Base-by-base conservation (phyloP, 1,140 invertebrate genomes). In the Whitmania pigra region DNA sequence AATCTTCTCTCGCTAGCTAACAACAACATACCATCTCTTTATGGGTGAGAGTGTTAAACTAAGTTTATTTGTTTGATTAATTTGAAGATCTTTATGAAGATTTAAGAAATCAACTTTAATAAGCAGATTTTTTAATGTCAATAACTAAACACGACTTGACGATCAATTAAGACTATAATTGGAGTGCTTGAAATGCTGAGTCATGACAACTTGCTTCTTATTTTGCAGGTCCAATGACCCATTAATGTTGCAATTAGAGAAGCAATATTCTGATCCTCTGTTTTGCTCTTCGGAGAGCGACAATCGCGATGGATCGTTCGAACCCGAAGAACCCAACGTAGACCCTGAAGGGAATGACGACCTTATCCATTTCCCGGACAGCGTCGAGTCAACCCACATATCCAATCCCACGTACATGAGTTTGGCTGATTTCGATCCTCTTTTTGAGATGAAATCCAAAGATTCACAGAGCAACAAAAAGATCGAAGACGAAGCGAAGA, bases 391-490 rank as follows among this genome's bases (percentile, higher is more conserved):
- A 3, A 63, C 29, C 29, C 22, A 22, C 22, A 63, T 31, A 63
- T 31, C 22, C 29, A 57, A 43, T 20, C 68, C 55, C 31, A 71
- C 40, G 2, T 72, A 67, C 54, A 43, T 74, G 70, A 74, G 70
- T 40, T 67, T 74, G 7, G 73, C 71, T n/a, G 70, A 70, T 57
- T 74, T 74, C 54, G 73, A 74, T 72, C 73, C 73, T 17, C 63
- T 74, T 13, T 74, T 67, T 43, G 53, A 36, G 11, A 53, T 69
- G 60, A 49, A 49, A 49, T 49, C 53, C 25, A 36, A 43, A 15
- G n/a, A 27, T 29, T 36, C n/a, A 25, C 54, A 53, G 22, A 20
- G 25, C 20, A n/a, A 25, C 22, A 9, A 13, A 55, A 25, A 69
- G 17, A 43, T 31, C 13, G 25, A 36, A 17, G 31, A 43, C 29